phyloP scores from a whole-genome alignment of 2,888 invertebrate species.

The Dicroscelio sp. region DNA sequence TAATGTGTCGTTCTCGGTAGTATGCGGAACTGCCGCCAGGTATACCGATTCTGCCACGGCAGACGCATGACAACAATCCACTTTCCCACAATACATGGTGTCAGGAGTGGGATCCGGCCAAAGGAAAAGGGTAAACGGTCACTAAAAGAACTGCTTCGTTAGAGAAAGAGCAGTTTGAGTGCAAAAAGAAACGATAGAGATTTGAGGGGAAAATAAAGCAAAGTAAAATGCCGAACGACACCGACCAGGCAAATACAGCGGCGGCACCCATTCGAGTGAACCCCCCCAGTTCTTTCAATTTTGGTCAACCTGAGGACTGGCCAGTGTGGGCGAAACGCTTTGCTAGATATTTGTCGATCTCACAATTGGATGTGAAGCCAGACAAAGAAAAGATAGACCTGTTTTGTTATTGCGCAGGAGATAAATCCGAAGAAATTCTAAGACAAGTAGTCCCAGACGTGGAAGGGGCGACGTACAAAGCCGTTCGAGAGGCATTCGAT shows the following conservation, averaged over 20 bases:
- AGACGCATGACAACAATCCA: too few species aligned
- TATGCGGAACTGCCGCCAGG: too few species aligned
- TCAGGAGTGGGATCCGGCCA: slow-evolving; percentile 49
- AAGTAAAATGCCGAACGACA: not conserved
- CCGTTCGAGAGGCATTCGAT: slow-evolving; percentile 70
- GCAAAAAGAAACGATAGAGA: not conserved
- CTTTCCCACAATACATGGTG: too few species aligned
- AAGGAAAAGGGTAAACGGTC: not conserved
- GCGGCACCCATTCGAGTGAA: slow-evolving; percentile 37
- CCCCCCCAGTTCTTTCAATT: slow-evolving; percentile 65
- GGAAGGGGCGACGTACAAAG: slow-evolving; percentile 35
- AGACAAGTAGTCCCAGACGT: slow-evolving; percentile 55
- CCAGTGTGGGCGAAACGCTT: slow-evolving; percentile 69
- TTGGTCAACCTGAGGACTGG: slow-evolving; percentile 71
- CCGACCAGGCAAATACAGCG: not conserved
- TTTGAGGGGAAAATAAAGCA: not conserved
- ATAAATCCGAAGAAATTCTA: slow-evolving; percentile 81
- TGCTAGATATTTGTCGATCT: slow-evolving; percentile 68
- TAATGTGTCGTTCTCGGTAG: too few species aligned
- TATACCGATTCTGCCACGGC: too few species aligned
- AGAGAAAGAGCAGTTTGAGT: too few species aligned
- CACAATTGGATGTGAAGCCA: slow-evolving; percentile 51
- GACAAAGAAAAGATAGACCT: slow-evolving; percentile 82
- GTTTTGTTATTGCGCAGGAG: slow-evolving; percentile 83
- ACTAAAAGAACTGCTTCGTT: too few species aligned